Evolutionary conservation across 2,113 vertebrate genomes (phyloP).

Genomic region (Condylura cristata): DNA sequence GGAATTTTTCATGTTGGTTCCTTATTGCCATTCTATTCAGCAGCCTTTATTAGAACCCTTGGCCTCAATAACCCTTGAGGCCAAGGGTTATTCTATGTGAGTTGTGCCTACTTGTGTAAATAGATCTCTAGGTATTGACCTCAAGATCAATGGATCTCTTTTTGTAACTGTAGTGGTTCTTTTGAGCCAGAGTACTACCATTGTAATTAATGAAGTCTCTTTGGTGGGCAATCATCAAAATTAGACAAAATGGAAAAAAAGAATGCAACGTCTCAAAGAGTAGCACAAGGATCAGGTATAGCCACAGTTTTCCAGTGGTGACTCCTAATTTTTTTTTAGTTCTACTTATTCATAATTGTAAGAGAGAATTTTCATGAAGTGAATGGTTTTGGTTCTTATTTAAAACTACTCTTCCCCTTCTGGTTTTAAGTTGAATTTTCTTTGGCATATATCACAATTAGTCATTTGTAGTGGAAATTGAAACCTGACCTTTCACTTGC

Average conservation of each 20-base stretch:
- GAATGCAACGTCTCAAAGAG: neutral
- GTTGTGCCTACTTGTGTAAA: neutral
- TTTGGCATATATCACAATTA: neutral
- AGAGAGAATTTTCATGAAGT: slow-evolving; percentile 36
- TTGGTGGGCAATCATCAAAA: neutral
- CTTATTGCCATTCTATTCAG: neutral
- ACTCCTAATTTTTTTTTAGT: neutral
- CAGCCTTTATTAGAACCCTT: neutral
- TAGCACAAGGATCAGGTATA: neutral
- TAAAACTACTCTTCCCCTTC: neutral
- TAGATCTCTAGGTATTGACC: neutral
- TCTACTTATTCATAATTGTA: slow-evolving; percentile 31
- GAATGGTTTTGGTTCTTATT: neutral
- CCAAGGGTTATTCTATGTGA: neutral
- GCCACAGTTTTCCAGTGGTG: neutral
- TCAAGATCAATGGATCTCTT: neutral
- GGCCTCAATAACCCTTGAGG: neutral
- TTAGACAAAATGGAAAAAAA: neutral
- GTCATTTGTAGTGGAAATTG: neutral
- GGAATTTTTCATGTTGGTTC: neutral
- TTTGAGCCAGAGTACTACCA: neutral
- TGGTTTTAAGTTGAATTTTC: slow-evolving; percentile 24
- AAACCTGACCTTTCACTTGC: neutral
- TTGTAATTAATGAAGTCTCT: slow-evolving; percentile 11
- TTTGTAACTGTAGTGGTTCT: neutral